Evolutionary conservation across 2,113 vertebrate genomes (phyloP).

Genomic region (Pluvianellus socialis): DNA sequence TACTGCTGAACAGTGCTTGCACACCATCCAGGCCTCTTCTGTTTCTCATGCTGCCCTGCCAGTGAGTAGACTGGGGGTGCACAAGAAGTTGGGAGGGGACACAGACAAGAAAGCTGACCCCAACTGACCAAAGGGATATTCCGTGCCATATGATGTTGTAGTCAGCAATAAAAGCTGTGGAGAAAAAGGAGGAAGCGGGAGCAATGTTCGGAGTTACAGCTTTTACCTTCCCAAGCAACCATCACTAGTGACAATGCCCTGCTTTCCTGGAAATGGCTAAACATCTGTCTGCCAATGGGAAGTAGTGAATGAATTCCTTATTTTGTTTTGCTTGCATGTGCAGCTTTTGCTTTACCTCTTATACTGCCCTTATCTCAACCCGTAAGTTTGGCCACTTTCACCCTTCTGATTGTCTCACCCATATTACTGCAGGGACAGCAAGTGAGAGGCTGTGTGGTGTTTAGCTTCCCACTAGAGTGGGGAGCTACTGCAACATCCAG

Average conservation of each 20-base stretch:
- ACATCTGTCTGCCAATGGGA: background rate
- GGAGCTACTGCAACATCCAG: fast-evolving
- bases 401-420: background rate
- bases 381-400: background rate
- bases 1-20: background rate
- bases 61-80: background rate
- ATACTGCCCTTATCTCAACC: background rate
- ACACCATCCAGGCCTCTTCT: background rate
- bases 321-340: background rate
- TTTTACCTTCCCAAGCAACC: background rate
- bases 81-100: background rate
- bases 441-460: background rate
- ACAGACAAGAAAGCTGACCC: fast-evolving
- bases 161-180: background rate
- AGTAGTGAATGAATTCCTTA: background rate
- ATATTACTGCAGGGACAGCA: background rate
- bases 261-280: background rate
- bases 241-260: fast-evolving
- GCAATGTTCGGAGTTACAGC: background rate
- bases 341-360: background rate
- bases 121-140: background rate
- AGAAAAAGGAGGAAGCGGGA: background rate
- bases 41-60: background rate
- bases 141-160: fast-evolving
- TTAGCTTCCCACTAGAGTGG: background rate